Conservation (phyloP, 53 echinoderm and acorn worm species). For the Holothuria leucospilota region DNA sequence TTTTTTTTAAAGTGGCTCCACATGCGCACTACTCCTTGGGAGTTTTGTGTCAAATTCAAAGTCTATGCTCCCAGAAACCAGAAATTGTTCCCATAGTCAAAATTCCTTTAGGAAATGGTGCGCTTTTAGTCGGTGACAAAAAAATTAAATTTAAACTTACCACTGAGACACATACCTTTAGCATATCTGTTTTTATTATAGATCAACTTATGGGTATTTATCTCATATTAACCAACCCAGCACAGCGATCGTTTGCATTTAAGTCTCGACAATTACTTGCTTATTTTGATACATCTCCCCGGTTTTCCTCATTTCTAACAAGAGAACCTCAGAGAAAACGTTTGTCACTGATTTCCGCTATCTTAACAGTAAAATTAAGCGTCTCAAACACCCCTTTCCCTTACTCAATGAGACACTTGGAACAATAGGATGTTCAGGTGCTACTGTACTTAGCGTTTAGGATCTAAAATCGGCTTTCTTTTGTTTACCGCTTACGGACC, state of each 20-base stretch:
- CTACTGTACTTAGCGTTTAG: no score
- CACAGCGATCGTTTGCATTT: background rate
- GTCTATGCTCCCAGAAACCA: background rate
- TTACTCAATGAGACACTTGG: no score
- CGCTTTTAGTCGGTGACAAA: background rate
- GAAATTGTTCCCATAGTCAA: background rate
- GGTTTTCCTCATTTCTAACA: no score
- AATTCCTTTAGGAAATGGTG: slow-evolving; percentile 2
- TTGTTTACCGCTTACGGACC: no score
- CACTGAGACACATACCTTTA: background rate
- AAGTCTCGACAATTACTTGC: background rate
- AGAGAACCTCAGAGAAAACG: no score
- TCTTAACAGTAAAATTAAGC: no score
- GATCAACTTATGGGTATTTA: background rate
- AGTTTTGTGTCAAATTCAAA: background rate
- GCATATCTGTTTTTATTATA: background rate
- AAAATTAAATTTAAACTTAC: background rate
- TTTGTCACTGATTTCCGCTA: no score
- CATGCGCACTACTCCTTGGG: background rate
- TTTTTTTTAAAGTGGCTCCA: slow-evolving; percentile 25
- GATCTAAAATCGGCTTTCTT: no score
- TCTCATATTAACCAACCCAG: background rate
- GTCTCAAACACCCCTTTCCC: no score
- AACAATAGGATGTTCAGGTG: no score
- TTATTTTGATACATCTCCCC: background rate